These are phyloP conservation scores for Sebastolobus altivelis DNA, from an alignment of 2,797 vertebrate species.

Conservation along the genomic window DNA sequence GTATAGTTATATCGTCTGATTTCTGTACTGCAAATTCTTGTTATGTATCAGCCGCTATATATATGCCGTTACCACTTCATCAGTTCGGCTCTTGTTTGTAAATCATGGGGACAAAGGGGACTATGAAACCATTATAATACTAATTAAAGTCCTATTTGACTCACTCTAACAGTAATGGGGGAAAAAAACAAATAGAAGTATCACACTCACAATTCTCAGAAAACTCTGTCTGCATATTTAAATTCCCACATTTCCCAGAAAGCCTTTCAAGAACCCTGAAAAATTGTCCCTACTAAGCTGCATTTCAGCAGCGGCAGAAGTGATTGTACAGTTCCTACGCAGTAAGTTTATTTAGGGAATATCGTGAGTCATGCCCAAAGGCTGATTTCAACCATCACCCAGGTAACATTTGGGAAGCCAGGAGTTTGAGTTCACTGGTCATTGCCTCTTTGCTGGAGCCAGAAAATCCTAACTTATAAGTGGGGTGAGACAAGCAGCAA, in stretches of 20 bases:
- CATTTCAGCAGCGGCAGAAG: not conserved
- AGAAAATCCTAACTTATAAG: not conserved
- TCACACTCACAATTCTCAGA: not conserved
- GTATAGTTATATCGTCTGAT: not conserved
- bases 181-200: not conserved
- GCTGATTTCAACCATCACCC: constrained; percentile 12
- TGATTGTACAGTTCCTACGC: not conserved
- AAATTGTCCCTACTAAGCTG: not conserved
- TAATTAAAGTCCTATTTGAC: not conserved
- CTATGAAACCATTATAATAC: not conserved
- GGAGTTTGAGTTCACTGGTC: not conserved
- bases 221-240: not conserved
- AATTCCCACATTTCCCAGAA: not conserved
- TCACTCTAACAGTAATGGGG: not conserved
- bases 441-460: not conserved
- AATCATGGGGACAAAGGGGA: not conserved
- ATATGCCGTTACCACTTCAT: not conserved
- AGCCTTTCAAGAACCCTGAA: not conserved
- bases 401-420: constrained; percentile 10
- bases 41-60: not conserved
- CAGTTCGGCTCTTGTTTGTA: not conserved
- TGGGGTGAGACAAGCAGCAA: not conserved
- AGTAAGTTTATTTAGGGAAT: not conserved
- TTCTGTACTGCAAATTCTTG: not conserved
- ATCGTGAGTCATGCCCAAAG: not conserved